Evolutionary conservation across 1,140 invertebrate genomes (phyloP).

Genomic region (Caligus rogercresseyi): DNA sequence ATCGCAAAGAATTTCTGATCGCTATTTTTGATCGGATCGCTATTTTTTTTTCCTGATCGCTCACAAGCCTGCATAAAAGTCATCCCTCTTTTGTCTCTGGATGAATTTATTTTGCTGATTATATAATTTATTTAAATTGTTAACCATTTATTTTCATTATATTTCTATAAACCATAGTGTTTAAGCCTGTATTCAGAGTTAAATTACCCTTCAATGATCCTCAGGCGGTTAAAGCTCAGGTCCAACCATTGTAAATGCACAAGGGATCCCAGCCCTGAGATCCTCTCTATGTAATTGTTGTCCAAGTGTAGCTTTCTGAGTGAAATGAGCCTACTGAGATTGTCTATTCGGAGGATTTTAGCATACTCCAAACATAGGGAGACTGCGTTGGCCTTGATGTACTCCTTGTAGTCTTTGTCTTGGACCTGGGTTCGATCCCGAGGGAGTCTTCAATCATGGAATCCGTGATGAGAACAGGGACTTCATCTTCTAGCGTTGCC

Average conservation of each 20-base stretch:
- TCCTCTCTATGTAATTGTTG: conserved; percentile 11
- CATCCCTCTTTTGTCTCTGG: no score
- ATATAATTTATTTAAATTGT: no score
- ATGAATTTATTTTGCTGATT: no score
- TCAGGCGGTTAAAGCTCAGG: conserved; percentile 7
- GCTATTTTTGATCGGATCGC: no score
- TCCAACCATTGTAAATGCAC: conserved; percentile 12
- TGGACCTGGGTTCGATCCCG: background rate
- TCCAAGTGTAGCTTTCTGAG: conserved; percentile 3
- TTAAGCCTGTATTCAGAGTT: no score
- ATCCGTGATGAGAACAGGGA: background rate
- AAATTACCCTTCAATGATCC: background rate
- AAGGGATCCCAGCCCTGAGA: conserved; percentile 4
- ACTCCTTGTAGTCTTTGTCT: background rate
- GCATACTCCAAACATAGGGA: conserved; percentile 1
- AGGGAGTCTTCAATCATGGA: background rate
- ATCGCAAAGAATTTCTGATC: no score
- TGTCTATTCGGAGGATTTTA: conserved; percentile 7
- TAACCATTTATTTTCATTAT: no score
- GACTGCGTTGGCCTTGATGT: background rate
- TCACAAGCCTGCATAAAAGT: no score
- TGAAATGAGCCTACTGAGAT: background rate
- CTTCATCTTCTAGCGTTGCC: background rate
- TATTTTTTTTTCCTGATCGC: no score
- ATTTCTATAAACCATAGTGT: no score